phyloP scores from a whole-genome alignment of 2,888 invertebrate species.

The Nezara viridula region DNA sequence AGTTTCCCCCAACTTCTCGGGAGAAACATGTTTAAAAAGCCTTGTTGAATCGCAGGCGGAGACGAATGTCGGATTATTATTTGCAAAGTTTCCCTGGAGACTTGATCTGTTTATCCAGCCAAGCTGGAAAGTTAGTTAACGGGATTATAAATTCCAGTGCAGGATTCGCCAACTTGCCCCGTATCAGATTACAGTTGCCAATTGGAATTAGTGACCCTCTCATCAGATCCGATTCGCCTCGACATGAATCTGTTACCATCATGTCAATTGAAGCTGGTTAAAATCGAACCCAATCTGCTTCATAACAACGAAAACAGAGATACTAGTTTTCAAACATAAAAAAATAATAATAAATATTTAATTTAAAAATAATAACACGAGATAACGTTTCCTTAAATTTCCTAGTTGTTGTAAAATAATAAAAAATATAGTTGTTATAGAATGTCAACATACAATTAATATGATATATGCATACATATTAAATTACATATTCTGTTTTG shows the following conservation, averaged over 20 bases:
- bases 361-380: no score
- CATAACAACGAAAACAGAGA: no score
- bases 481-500: no score
- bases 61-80: background rate
- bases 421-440: no score
- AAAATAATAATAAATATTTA: no score
- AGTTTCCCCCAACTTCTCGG: background rate
- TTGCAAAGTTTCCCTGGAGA: background rate
- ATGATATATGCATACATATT: no score
- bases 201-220: conserved; percentile 12
- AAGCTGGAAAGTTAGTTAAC: conserved; percentile 15
- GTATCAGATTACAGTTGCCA: conserved; percentile 4
- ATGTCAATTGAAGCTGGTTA: background rate
- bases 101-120: conserved; percentile 15
- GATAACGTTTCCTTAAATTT: no score
- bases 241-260: background rate
- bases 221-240: background rate
- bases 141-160: background rate
- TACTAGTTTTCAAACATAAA: no score
- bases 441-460: no score
- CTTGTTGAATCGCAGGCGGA: background rate
- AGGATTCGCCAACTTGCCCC: background rate
- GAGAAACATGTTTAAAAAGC: background rate
- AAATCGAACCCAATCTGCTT: background rate
- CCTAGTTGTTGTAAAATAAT: no score